phyloP scores from a whole-genome alignment of 1,140 invertebrate species.

The Microplitis mediator region DNA sequence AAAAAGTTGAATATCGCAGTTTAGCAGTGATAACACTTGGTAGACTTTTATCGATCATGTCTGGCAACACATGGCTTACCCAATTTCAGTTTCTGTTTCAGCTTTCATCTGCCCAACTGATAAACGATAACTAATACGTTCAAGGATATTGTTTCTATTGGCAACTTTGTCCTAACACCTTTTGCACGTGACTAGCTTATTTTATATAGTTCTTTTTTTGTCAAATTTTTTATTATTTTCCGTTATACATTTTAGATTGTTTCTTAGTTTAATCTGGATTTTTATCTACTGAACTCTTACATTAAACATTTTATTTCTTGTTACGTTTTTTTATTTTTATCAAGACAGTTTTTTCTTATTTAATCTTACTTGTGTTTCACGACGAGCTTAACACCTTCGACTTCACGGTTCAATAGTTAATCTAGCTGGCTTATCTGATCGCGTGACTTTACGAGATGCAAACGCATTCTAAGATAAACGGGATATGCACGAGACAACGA shows the following conservation, averaged over 20 bases:
- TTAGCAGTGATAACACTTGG: conserved; percentile 53
- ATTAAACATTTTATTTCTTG: not conserved
- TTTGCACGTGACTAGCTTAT: conserved; percentile 10
- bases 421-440: conserved; percentile 49
- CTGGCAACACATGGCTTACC: conserved; percentile 60
- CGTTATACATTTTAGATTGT: not conserved
- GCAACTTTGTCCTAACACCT: conserved; percentile 19
- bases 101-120: conserved; percentile 38
- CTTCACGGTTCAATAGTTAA: conserved; percentile 47
- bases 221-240: conserved; percentile 7
- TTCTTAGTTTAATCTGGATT: conserved; percentile 4
- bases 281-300: not conserved
- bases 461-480: conserved; percentile 14
- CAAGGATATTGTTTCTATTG: conserved; percentile 33
- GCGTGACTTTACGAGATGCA: conserved; percentile 41
- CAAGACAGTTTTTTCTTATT: conserved; percentile 1
- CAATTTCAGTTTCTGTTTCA: conserved; percentile 35
- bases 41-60: conserved; percentile 61
- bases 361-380: not conserved
- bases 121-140: conserved; percentile 56
- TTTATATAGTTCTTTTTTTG: not conserved
- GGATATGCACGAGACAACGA: conserved; percentile 7
- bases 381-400: conserved; percentile 28
- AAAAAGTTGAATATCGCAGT: conserved; percentile 40
- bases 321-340: not conserved